Conservation (phyloP, 2,797 vertebrate genomes). For the Pseudomugil tenellus region DNA sequence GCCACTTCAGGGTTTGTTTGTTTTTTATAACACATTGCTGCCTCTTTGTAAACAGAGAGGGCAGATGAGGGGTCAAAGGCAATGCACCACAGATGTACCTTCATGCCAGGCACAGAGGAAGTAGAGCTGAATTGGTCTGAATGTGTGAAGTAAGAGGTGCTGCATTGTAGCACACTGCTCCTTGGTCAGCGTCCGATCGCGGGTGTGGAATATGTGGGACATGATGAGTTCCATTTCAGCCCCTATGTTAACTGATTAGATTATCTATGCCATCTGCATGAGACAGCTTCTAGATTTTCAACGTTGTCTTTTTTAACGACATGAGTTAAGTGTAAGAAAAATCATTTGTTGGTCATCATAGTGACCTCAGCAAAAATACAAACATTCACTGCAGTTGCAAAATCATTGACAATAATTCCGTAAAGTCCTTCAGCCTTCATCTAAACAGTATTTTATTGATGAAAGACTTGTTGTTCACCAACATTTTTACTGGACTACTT, state of each 20-base stretch:
- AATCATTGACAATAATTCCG: too few species aligned
- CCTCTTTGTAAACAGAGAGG: neutral
- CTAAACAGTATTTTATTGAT: too few species aligned
- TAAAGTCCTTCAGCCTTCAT: too few species aligned
- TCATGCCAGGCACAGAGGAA: neutral
- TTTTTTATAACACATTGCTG: neutral
- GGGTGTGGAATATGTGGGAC: too few species aligned
- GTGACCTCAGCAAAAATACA: too few species aligned
- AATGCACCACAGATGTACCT: neutral
- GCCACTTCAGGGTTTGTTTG: neutral
- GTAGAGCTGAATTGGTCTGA: neutral
- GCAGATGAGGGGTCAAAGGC: neutral
- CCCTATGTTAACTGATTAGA: neutral
- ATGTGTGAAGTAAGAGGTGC: neutral
- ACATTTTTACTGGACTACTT: too few species aligned
- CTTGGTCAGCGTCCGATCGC: neutral
- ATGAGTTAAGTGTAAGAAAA: neutral
- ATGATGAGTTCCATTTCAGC: neutral
- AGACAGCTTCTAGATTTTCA: too few species aligned
- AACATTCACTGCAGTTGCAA: too few species aligned
- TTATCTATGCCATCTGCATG: neutral
- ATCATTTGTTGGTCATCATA: neutral
- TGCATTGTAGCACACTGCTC: neutral
- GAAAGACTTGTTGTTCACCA: too few species aligned
- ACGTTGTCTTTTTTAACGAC: neutral